A percentile compares a stretch with the other conserved stretches of the same genome.
Conservation (phyloP, 2,797 vertebrate genomes). For the Sarcophilus harrisii region DNA sequence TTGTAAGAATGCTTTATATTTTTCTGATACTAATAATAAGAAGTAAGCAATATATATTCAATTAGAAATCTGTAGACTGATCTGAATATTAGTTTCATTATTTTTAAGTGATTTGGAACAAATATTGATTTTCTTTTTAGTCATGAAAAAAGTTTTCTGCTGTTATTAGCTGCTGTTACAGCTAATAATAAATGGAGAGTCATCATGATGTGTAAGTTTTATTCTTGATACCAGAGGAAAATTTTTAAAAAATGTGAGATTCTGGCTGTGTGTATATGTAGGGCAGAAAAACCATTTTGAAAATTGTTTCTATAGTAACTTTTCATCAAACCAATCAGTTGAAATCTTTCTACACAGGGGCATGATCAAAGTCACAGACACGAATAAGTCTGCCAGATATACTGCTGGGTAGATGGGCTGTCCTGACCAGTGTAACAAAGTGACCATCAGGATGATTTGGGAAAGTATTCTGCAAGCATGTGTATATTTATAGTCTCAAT, state of each 20-base stretch:
- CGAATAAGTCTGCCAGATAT: slow-evolving; percentile 13
- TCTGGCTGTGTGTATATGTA: slow-evolving; percentile 11
- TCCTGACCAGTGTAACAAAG: slow-evolving; percentile 7
- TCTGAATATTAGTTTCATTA: neutral
- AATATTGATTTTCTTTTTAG: slow-evolving; percentile 47
- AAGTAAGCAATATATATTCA: slow-evolving; percentile 20
- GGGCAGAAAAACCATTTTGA: slow-evolving; percentile 45
- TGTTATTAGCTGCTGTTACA: slow-evolving; percentile 37
- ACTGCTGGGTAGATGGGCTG: slow-evolving; percentile 28
- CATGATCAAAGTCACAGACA: slow-evolving; percentile 28
- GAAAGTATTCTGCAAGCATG: neutral
- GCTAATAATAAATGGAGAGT: neutral
- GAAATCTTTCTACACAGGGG: slow-evolving; percentile 30
- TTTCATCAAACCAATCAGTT: slow-evolving; percentile 49
- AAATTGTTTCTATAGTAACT: slow-evolving; percentile 58
- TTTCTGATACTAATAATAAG: slow-evolving; percentile 44
- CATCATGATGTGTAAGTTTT: slow-evolving; percentile 55
- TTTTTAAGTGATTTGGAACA: neutral
- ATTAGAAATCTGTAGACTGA: slow-evolving; percentile 38
- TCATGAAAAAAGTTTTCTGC: slow-evolving; percentile 40
- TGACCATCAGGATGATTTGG: slow-evolving; percentile 15
- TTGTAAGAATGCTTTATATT: neutral
- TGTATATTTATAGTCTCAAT: neutral
- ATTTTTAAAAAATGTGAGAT: slow-evolving; percentile 27
- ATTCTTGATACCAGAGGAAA: slow-evolving; percentile 56